These are phyloP conservation scores for Scolopax mira DNA, from an alignment of 2,113 vertebrate genomes.

Conservation along the genomic window DNA sequence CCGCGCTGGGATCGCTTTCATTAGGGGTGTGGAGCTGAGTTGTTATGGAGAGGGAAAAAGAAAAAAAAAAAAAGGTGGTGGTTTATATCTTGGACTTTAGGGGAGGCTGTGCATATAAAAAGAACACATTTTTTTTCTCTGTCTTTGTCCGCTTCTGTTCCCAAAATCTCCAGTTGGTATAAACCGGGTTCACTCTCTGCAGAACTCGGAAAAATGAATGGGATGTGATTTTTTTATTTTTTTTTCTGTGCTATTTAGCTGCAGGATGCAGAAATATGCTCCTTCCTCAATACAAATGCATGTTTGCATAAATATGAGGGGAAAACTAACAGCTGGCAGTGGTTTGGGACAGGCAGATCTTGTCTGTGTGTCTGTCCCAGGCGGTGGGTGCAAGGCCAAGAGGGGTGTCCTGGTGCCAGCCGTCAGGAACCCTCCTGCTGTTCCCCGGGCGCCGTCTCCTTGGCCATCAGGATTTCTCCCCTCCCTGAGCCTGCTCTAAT, in stretches of 20 bases:
- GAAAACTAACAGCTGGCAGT: not conserved
- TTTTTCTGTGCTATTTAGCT: not conserved
- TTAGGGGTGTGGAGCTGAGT: not conserved
- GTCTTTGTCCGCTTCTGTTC: not conserved
- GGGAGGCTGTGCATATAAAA: not conserved
- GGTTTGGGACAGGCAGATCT: not conserved
- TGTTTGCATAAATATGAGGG: fast-evolving
- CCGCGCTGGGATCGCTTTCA: fast-evolving
- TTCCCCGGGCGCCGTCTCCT: fast-evolving
- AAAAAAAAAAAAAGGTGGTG: no score
- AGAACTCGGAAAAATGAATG: not conserved
- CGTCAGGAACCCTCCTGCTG: not conserved
- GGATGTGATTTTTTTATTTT: not conserved
- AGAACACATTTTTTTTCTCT: not conserved
- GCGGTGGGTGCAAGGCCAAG: not conserved
- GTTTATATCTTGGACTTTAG: not conserved
- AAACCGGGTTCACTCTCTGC: not conserved
- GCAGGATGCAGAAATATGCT: not conserved
- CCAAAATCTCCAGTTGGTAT: not conserved
- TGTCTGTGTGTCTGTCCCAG: not conserved
- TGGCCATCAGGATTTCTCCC: not conserved
- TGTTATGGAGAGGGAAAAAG: not conserved
- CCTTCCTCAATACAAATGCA: not conserved
- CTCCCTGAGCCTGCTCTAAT: not conserved
- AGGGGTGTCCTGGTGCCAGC: not conserved